These are phyloP conservation scores for Diloba caeruleocephala DNA, from an alignment of 2,888 invertebrate genomes.

Conservation along the genomic window DNA sequence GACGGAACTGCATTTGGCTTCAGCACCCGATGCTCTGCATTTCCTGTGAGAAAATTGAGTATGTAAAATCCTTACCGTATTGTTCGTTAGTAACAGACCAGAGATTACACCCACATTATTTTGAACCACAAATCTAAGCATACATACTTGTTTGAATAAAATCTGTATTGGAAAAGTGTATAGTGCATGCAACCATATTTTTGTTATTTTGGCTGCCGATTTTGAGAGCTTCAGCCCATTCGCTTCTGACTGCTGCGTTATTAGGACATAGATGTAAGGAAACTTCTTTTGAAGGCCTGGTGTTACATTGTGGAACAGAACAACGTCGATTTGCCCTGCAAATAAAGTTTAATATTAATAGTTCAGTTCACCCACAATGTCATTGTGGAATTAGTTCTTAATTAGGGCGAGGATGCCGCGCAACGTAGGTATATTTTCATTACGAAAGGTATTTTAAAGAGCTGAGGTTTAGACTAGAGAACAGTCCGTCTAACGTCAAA, in stretches of 20 bases:
- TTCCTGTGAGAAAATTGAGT: constrained; percentile 16
- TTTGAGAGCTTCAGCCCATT: constrained; percentile 50
- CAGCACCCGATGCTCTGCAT: constrained; percentile 26
- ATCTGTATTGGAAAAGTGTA: constrained; percentile 44
- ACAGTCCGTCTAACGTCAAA: no score
- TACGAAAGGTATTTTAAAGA: no score
- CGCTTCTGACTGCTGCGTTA: constrained; percentile 40
- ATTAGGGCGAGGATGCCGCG: no score
- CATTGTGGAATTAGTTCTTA: no score
- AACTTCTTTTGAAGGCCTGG: constrained; percentile 32
- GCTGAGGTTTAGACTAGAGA: no score
- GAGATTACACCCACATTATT: no score
- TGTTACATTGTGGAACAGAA: constrained; percentile 47
- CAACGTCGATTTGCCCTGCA: constrained; percentile 42
- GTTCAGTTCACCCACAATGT: background rate
- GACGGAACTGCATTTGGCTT: constrained; percentile 49
- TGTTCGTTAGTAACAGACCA: no score
- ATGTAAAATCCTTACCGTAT: background rate
- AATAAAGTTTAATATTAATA: background rate
- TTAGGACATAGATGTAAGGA: constrained; percentile 47
- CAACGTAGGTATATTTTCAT: no score
- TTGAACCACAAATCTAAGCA: background rate
- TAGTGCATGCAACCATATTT: constrained; percentile 48
- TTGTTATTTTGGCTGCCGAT: constrained; percentile 42
- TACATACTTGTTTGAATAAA: constrained; percentile 46